phyloP scores from a whole-genome alignment of 2,888 invertebrate species.

The Megastigmus dorsalis region DNA sequence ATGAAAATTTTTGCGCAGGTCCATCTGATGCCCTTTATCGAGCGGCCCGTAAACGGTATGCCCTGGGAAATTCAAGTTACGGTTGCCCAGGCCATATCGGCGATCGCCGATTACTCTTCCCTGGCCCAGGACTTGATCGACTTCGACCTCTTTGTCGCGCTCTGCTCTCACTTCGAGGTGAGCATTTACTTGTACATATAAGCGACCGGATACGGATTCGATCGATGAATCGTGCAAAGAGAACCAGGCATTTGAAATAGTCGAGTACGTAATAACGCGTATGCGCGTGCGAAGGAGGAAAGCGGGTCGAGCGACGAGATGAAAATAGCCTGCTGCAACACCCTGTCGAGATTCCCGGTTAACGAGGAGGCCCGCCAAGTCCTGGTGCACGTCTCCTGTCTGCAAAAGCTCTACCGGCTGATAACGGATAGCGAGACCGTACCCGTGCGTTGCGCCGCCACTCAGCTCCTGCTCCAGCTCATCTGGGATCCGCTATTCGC shows the following conservation, averaged over 20 bases:
- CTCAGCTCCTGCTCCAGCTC: constrained; percentile 62
- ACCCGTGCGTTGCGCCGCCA: constrained; percentile 61
- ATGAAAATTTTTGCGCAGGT: constrained; percentile 7
- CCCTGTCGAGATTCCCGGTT: constrained; percentile 59
- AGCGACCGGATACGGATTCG: too few relatives aligned
- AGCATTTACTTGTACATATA: constrained; percentile 18
- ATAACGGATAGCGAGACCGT: constrained; percentile 58
- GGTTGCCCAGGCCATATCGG: constrained; percentile 57
- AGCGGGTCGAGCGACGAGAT: constrained; percentile 56
- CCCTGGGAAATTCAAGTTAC: constrained; percentile 58
- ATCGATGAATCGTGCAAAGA: too few relatives aligned
- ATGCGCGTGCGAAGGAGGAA: too few relatives aligned
- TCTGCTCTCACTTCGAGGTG: constrained; percentile 63
- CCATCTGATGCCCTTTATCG: constrained; percentile 55
- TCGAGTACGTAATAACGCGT: too few relatives aligned
- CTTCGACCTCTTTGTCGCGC: constrained; percentile 58
- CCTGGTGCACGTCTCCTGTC: constrained; percentile 56
- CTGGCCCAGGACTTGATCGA: constrained; percentile 56
- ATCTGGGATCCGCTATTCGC: constrained; percentile 59
- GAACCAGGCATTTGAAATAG: too few relatives aligned
- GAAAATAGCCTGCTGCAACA: constrained; percentile 62
- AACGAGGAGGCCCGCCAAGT: constrained; percentile 57
- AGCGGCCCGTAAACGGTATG: constrained; percentile 41
- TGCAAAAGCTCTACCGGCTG: constrained; percentile 57
- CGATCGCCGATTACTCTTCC: constrained; percentile 57